Percentiles rank a stretch among this genome's conserved stretches.
Conservation (phyloP, 2,888 invertebrate genomes). For the Eilema sororculum region DNA sequence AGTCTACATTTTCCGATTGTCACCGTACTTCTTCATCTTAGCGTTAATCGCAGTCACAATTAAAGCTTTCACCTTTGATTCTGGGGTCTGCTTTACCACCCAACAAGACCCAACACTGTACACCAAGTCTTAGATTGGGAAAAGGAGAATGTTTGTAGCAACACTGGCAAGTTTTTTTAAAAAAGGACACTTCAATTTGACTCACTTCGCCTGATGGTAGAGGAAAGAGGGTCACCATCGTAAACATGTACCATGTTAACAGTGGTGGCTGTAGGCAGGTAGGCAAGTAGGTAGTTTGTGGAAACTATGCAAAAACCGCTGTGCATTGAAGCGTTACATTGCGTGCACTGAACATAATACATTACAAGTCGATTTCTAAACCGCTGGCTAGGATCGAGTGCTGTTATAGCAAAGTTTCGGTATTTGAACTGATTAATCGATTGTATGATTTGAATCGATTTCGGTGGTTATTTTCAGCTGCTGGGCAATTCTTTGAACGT, state of each 20-base stretch:
- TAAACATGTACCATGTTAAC: too few relatives aligned
- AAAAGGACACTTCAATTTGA: neutral
- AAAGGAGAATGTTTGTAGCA: neutral
- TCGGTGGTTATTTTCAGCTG: too few relatives aligned
- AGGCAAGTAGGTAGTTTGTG: neutral
- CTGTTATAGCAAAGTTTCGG: neutral
- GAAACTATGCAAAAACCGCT: slow-evolving; percentile 12
- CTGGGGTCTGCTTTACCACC: too few relatives aligned
- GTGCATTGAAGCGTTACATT: slow-evolving; percentile 34
- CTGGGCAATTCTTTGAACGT: too few relatives aligned
- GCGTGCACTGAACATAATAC: slow-evolving; percentile 41
- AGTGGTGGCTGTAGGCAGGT: too few relatives aligned
- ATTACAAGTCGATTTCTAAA: slow-evolving; percentile 41
- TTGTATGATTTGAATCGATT: neutral
- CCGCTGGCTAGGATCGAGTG: neutral
- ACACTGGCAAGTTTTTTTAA: neutral
- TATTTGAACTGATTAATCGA: neutral
- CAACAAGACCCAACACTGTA: too few relatives aligned
- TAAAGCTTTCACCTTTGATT: too few relatives aligned
- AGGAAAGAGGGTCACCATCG: too few relatives aligned
- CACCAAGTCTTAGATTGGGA: neutral
- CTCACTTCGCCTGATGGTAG: too few relatives aligned
- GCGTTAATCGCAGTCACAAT: too few relatives aligned
- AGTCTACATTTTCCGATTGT: too few relatives aligned
- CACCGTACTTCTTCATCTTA: too few relatives aligned